phyloP scores from a whole-genome alignment of 30 jellyfish, hydroid and myxozoan species.

The Aurelia coerulea region DNA sequence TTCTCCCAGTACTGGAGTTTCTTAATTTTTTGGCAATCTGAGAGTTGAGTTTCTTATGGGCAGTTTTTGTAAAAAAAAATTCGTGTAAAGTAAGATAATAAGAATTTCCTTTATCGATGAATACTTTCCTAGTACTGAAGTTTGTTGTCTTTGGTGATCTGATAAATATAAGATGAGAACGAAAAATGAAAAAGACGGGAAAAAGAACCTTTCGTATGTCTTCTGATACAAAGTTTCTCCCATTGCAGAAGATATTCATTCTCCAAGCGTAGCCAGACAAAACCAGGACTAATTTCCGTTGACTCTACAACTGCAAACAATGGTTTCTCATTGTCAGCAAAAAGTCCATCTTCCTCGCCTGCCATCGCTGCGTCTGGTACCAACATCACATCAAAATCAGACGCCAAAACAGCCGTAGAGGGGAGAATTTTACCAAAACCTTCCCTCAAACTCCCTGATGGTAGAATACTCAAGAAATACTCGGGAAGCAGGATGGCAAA shows the following conservation, averaged over 20 bases:
- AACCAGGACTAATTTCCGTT: neutral
- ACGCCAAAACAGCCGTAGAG: slow-evolving; percentile 55
- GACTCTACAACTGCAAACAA: no score
- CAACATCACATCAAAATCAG: slow-evolving; percentile 60
- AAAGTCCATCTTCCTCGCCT: neutral
- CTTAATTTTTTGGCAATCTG: no score
- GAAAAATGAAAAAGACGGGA: no score
- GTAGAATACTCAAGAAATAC: slow-evolving; percentile 49
- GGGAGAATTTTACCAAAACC: slow-evolving; percentile 68
- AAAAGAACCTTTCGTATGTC: slow-evolving; percentile 13
- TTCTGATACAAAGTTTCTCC: slow-evolving; percentile 34
- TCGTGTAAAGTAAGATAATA: no score
- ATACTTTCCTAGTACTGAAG: no score
- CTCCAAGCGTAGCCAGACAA: slow-evolving; percentile 61
- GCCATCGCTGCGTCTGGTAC: slow-evolving; percentile 49
- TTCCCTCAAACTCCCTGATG: slow-evolving; percentile 70
- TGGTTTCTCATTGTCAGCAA: neutral
- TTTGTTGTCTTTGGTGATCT: no score
- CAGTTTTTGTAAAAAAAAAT: no score
- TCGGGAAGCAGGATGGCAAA: slow-evolving; percentile 43
- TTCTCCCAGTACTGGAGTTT: no score
- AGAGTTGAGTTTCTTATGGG: no score
- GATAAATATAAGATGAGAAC: no score
- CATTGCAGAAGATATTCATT: slow-evolving; percentile 48
- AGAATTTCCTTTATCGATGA: no score